Percentiles rank a stretch among this genome's conserved stretches.
phyloP scores from a whole-genome alignment of 2,888 invertebrate genomes.

The Synergus itoensis region DNA sequence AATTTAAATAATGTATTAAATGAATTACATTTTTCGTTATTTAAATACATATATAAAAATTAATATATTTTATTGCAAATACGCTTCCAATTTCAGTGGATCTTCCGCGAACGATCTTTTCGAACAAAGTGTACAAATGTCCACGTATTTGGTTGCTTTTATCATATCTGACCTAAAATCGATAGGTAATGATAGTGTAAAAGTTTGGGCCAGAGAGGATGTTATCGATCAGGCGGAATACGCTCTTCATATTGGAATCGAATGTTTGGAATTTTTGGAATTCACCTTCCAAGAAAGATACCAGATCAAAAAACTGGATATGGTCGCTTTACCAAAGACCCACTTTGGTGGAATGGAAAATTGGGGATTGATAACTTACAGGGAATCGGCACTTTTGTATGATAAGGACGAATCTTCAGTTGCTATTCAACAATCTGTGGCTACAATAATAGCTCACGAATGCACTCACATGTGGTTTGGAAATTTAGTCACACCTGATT shows the following conservation, averaged over 20 bases:
- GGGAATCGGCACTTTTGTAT: slow-evolving; percentile 71
- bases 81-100: slow-evolving; percentile 40
- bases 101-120: slow-evolving; percentile 81
- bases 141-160: slow-evolving; percentile 94
- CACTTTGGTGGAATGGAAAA: slow-evolving; percentile 60
- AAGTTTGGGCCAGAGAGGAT: slow-evolving; percentile 47
- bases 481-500: slow-evolving; percentile 85
- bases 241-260: slow-evolving; percentile 43
- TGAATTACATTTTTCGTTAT: too few species aligned
- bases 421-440: slow-evolving; percentile 81
- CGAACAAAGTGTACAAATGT: slow-evolving; percentile 90
- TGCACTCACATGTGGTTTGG: slow-evolving; percentile 92
- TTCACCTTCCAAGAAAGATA: slow-evolving; percentile 71
- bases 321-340: slow-evolving; percentile 75
- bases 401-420: slow-evolving; percentile 78
- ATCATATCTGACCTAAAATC: slow-evolving; percentile 86
- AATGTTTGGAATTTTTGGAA: slow-evolving; percentile 46
- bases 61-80: neutral
- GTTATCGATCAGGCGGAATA: slow-evolving; percentile 45
- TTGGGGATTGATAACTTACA: slow-evolving; percentile 78
- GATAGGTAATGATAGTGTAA: slow-evolving; percentile 50
- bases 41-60: neutral
- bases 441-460: slow-evolving; percentile 87
- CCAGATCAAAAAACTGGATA: slow-evolving; percentile 90
- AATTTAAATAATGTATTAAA: neutral